Evolutionary conservation across 2,113 vertebrate species (phyloP), one percentile per base, ranked within the genome.

Genomic region (Aplodontia rufa): DNA sequence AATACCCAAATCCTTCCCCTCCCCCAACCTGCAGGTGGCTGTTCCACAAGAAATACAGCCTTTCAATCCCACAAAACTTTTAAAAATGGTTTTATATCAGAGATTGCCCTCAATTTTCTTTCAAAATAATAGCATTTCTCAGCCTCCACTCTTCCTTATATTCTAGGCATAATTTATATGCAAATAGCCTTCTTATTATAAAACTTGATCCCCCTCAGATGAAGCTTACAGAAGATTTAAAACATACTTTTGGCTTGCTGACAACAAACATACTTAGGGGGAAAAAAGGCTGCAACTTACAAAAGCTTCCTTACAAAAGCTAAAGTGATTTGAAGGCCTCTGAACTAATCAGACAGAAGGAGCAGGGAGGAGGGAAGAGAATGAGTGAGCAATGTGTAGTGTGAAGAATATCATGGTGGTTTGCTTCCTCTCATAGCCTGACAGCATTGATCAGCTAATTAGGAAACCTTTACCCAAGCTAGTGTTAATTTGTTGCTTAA

Each of bases 121-220:
- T 81, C 2, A 76, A 95, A 94, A 95, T 93, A 97, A 66, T 71
- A 71, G 58, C 81, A 49, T 94, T 93, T 93, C 79, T 89, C 86
- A 97, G 49, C 53, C 82, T 95, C 26, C 49, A 72, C 62, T 93
- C 51, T 74, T 90, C 81, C 22, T 64, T 81, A 90, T 49, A 95
- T 93, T 91, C 85, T 75, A 87, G n/a, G 88, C 81, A 95, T 96
- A 97, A 98, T 98, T 98, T 97, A 97, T 97, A 98, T 98, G 97
- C 97, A 98, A 98, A 98, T 97, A 94, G 17, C 64, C 80, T 85
- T 87, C 85, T 95, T 94, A 81, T 95, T 96, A 95, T 92, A 93
- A 97, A 95, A 82, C 80, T 90, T 20, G 6, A 95, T 89, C 78
- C 49, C 78, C 76, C 80, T 94, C 91, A 92, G 94, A 96, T 93